Evolutionary conservation across 2,113 vertebrate genomes (phyloP).

Genomic region (Scytalopus superciliaris): DNA sequence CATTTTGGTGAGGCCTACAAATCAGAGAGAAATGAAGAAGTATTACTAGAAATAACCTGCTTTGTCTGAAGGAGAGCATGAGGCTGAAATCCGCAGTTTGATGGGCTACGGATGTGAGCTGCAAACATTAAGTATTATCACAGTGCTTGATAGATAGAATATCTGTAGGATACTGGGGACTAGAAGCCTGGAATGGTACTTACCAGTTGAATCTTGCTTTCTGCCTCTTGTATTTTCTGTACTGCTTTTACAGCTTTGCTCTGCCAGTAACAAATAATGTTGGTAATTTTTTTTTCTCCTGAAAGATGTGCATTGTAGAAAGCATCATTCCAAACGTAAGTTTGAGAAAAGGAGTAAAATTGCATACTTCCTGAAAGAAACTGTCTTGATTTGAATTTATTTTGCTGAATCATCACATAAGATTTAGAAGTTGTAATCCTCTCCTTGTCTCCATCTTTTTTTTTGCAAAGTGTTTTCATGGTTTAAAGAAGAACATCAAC

Average conservation of each 20-base stretch:
- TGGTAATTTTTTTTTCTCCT: background rate
- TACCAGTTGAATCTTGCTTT: background rate
- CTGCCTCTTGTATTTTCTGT: background rate
- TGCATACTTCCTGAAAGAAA: background rate
- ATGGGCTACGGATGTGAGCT: background rate
- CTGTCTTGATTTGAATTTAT: background rate
- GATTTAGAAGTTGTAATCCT: background rate
- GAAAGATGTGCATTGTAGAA: background rate
- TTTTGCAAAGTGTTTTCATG: background rate
- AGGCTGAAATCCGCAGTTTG: background rate
- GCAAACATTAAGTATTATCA: background rate
- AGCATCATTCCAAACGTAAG: accelerated
- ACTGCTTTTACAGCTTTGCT: background rate
- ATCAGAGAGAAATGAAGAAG: background rate
- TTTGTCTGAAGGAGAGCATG: background rate
- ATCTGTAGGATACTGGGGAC: background rate
- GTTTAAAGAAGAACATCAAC: background rate
- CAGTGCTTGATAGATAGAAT: background rate
- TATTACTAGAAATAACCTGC: background rate
- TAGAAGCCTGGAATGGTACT: background rate
- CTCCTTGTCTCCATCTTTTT: background rate
- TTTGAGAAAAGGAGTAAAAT: background rate
- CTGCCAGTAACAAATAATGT: background rate
- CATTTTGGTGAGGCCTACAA: background rate
- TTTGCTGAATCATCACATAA: background rate